Evolutionary conservation across 2,797 vertebrate species (phyloP), one percentile per base, ranked within the genome.

Genomic region (Otus scops): DNA sequence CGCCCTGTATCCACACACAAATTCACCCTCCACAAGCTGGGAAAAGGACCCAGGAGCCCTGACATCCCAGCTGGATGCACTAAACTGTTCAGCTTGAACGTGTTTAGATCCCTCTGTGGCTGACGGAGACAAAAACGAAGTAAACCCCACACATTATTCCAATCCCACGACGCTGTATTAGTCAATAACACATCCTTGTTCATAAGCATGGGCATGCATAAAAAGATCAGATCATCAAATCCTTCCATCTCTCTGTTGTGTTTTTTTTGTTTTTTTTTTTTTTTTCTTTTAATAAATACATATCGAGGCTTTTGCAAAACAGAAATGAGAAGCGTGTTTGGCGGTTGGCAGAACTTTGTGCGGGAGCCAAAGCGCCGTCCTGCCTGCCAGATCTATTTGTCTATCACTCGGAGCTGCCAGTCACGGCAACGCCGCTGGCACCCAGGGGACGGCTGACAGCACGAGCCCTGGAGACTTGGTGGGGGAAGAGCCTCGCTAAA

Each of bases 401-500:
- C 88, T 57, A 14, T 88, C 78, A 59, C 89, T 78, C 7, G 0
- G 51, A 87, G 84, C 93, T 80, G 81, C 85, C 85, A 76, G n/a
- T 84, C 69, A 56, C 41, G 43, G 73, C 67, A 26, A 23, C 18
- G 63, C 76, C 17, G 71, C 50, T 4, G 5, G 80, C 64, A 64
- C 95, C 75, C 54, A 5, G 16, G 95, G 89, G 85, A 94, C 34
- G 22, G 56, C 92, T 77, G 13, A 67, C 61, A 81, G 85, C 79
- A 38, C 24, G 6, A 53, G 87, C 91, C 88, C 85, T 7, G 94
- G 93, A 70, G 92, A 85, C 41, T 8, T 1, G 22, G 22, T 12
- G 32, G 48, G 68, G 75, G 36, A 78, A 94, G 91, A 94, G 91
- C 85, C 48, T 91, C 36, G 2, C 89, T 96, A 95, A 96, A 97